Conservation (phyloP, 2,113 vertebrate genomes). For the Lophotis ruficrista region DNA sequence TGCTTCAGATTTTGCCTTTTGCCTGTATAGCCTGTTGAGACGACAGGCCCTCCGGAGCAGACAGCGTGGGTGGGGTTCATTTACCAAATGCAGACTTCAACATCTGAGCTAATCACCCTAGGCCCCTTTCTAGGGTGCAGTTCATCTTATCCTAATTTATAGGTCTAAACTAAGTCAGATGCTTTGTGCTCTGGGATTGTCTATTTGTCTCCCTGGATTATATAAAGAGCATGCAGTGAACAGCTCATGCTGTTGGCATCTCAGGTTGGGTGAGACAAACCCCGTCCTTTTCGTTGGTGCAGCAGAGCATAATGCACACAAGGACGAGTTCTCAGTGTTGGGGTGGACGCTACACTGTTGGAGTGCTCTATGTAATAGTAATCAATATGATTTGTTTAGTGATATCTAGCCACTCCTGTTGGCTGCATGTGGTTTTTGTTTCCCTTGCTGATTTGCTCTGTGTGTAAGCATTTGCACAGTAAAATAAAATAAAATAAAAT, state of each 20-base stretch:
- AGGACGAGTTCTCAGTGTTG: background rate
- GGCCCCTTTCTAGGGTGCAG: background rate
- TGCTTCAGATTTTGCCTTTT: background rate
- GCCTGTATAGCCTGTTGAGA: background rate
- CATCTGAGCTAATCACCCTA: background rate
- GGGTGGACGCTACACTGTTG: background rate
- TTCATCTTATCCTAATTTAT: background rate
- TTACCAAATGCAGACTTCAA: background rate
- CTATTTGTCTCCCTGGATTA: background rate
- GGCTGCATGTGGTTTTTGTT: background rate
- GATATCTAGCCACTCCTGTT: background rate
- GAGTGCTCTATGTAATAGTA: background rate
- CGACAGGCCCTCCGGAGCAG: fast-evolving
- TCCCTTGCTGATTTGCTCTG: background rate
- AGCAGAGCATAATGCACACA: background rate
- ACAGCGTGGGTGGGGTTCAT: background rate
- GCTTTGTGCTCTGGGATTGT: background rate
- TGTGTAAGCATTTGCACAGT: background rate
- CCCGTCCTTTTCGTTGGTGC: background rate
- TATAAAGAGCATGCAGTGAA: background rate
- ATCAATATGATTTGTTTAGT: background rate
- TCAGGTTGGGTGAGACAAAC: background rate
- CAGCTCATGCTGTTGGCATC: background rate
- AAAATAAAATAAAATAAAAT: background rate
- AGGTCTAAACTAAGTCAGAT: background rate